These are phyloP conservation scores for Lycaena phlaeas DNA, from an alignment of 2,888 invertebrate genomes.

Conservation along the genomic window DNA sequence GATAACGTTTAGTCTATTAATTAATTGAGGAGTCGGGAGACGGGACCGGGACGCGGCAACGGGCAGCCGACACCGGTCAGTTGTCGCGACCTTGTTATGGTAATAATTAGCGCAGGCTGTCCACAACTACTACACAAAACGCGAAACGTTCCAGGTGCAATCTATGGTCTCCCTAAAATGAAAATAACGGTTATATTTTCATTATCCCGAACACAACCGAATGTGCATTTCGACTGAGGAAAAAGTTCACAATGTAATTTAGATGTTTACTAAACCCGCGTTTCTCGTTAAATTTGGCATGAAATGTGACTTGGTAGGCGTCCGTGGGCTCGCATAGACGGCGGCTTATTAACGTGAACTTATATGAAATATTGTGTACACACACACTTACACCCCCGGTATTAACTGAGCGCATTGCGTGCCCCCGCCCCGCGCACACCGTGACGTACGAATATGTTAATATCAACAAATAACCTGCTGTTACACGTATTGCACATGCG, in stretches of 20 bases:
- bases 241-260: slow-evolving; percentile 11
- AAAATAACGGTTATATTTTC: slow-evolving; percentile 2
- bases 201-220: slow-evolving; percentile 1
- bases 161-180: no score
- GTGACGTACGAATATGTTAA: background rate
- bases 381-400: slow-evolving; percentile 4
- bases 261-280: slow-evolving; percentile 15
- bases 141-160: background rate
- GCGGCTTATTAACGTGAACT: slow-evolving; percentile 40
- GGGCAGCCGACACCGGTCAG: slow-evolving; percentile 26
- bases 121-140: slow-evolving; percentile 11
- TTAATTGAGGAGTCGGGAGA: no score
- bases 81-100: slow-evolving; percentile 60
- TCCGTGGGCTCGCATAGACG: slow-evolving; percentile 37
- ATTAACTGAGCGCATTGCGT: slow-evolving; percentile 6
- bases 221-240: background rate
- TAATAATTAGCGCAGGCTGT: slow-evolving; percentile 60
- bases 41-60: slow-evolving; percentile 47
- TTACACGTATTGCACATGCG: background rate
- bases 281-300: slow-evolving; percentile 28
- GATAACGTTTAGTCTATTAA: slow-evolving; percentile 69
- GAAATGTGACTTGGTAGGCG: slow-evolving; percentile 28
- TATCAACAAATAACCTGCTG: slow-evolving; percentile 1
- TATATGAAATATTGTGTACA: slow-evolving; percentile 20
- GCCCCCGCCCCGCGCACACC: background rate